These are phyloP conservation scores for Paracyclopina nana DNA, from an alignment of 1,140 invertebrate genomes.

Conservation along the genomic window DNA sequence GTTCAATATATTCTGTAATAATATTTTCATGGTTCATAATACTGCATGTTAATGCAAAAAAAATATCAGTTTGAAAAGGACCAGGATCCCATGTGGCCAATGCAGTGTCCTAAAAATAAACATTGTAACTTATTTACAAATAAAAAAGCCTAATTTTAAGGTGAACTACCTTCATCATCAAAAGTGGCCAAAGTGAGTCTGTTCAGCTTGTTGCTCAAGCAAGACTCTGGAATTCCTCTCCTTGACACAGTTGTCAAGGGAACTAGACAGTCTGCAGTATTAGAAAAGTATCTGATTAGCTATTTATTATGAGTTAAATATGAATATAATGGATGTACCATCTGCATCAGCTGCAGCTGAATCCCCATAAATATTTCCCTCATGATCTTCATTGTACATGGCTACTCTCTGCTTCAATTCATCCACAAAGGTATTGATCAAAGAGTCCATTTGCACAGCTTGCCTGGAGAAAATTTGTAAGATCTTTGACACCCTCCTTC, in stretches of 20 bases:
- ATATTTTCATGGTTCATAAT: no score
- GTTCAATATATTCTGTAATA: no score
- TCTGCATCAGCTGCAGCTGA: slow-evolving; percentile 16
- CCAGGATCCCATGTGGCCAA: slow-evolving; percentile 23
- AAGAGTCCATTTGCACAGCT: slow-evolving; percentile 71
- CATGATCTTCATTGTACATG: slow-evolving; percentile 28
- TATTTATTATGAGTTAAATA: slow-evolving; percentile 20
- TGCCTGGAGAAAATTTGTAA: slow-evolving; percentile 34
- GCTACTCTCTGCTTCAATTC: slow-evolving; percentile 37
- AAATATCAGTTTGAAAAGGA: slow-evolving; percentile 21
- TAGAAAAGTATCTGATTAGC: slow-evolving; percentile 19
- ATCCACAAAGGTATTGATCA: slow-evolving; percentile 64
- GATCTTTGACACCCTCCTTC: slow-evolving; percentile 60
- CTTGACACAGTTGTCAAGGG: slow-evolving; percentile 28
- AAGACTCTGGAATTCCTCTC: slow-evolving; percentile 28
- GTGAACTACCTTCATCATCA: slow-evolving; percentile 47
- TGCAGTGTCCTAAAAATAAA: slow-evolving; percentile 19
- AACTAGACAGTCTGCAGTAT: slow-evolving; percentile 30
- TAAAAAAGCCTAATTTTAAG: no score
- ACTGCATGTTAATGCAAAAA: no score
- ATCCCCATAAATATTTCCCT: slow-evolving; percentile 22
- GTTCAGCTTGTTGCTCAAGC: slow-evolving; percentile 61
- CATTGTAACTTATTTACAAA: background rate
- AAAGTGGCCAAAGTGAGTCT: slow-evolving; percentile 67
- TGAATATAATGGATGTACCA: slow-evolving; percentile 2